Percentiles rank a stretch among this genome's conserved stretches.
Evolutionary conservation across 2,888 invertebrate genomes (phyloP).

Genomic region (Craniophora ligustri): DNA sequence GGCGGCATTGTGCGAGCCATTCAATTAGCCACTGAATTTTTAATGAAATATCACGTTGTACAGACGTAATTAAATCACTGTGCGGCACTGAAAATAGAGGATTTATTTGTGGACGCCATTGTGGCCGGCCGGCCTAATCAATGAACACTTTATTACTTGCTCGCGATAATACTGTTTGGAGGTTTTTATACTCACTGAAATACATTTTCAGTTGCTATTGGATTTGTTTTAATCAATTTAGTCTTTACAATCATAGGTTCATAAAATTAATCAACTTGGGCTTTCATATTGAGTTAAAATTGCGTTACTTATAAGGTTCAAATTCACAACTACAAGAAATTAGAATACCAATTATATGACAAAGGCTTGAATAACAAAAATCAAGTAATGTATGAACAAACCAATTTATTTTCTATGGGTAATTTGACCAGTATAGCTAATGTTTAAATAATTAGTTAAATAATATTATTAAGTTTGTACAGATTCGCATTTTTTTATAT

Average conservation of each 20-base stretch:
- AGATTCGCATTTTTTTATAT: conserved; percentile 36
- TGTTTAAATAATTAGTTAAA: conserved; percentile 51
- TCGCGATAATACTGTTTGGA: conserved; percentile 9
- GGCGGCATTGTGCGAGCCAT: conserved; percentile 34
- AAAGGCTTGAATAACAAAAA: conserved; percentile 16
- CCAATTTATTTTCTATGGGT: conserved; percentile 64
- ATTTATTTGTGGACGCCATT: conserved; percentile 46
- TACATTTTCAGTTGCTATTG: conserved; percentile 25
- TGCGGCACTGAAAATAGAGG: conserved; percentile 47
- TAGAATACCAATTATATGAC: too few relatives aligned
- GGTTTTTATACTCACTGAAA: conserved; percentile 13
- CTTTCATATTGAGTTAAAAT: too few relatives aligned
- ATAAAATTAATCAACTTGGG: too few relatives aligned
- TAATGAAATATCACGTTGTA: conserved; percentile 55
- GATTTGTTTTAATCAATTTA: conserved; percentile 12
- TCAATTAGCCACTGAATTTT: conserved; percentile 60
- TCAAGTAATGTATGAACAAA: conserved; percentile 53
- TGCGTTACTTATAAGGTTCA: too few relatives aligned
- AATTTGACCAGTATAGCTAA: conserved; percentile 51
- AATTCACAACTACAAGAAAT: too few relatives aligned
- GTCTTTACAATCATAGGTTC: background rate
- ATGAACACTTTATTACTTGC: conserved; percentile 33
- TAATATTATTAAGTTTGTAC: conserved; percentile 62
- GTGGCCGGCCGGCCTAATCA: conserved; percentile 42
- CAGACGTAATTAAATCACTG: conserved; percentile 53